phyloP scores from a whole-genome alignment of 2,113 vertebrate genomes.

The Myotis lucifugus region DNA sequence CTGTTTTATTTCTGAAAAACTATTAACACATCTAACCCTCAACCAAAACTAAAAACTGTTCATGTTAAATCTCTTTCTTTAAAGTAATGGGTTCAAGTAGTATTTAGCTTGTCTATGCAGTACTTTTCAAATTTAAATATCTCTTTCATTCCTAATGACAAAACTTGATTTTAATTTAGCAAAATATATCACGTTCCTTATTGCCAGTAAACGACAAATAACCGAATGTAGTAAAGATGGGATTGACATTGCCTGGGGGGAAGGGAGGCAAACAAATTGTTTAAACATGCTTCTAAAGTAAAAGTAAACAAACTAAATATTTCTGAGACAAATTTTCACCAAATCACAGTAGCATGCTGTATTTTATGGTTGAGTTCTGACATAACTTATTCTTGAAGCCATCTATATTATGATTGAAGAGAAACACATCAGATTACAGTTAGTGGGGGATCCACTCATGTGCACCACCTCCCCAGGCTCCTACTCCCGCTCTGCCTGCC shows the following conservation, averaged over 20 bases:
- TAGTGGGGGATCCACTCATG: neutral
- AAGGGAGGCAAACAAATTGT: neutral
- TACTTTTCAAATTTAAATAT: neutral
- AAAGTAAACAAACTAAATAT: neutral
- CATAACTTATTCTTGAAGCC: neutral
- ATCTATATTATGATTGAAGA: neutral
- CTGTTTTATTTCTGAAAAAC: neutral
- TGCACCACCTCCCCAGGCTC: neutral
- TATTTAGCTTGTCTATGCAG: neutral
- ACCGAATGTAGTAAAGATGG: neutral
- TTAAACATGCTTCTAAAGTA: neutral
- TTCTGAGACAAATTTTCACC: neutral
- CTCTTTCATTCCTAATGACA: constrained; percentile 14
- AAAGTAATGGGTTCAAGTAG: neutral
- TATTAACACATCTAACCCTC: neutral
- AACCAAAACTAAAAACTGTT: neutral
- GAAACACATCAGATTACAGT: neutral
- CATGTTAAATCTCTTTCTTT: neutral
- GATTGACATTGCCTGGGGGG: neutral
- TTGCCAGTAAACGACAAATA: neutral
- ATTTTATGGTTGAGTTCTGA: neutral
- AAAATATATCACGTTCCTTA: neutral
- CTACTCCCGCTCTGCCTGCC: neutral
- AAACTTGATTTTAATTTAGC: neutral
- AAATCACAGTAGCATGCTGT: neutral